Percentiles rank a stretch among this genome's conserved stretches.
phyloP scores from a whole-genome alignment of 2,113 vertebrate genomes.

The Uropsilus gracilis region DNA sequence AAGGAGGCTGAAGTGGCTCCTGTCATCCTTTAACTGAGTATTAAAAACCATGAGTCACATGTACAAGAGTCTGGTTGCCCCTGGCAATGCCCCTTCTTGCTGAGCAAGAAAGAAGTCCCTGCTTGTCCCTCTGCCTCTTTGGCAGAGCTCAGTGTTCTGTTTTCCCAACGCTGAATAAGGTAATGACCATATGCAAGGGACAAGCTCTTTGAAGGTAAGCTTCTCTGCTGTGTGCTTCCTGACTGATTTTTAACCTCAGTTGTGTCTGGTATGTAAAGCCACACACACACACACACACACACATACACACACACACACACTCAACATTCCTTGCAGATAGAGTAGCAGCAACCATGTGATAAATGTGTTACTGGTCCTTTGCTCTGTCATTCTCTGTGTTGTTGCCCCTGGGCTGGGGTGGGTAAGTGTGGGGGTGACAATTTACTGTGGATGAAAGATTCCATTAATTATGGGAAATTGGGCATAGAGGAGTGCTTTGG shows the following conservation, averaged over 20 bases:
- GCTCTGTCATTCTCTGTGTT: not conserved
- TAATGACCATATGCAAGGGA: not conserved
- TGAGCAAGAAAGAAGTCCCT: not conserved
- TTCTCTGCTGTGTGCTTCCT: not conserved
- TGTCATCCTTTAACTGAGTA: not conserved
- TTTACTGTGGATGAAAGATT: slow-evolving; percentile 47
- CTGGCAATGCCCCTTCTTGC: not conserved
- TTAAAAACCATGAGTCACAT: slow-evolving; percentile 12
- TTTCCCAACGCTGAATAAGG: not conserved
- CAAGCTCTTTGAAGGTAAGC: not conserved
- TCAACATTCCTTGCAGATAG: not conserved
- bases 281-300: not conserved
- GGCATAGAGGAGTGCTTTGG: slow-evolving; percentile 5
- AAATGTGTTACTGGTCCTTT: not conserved
- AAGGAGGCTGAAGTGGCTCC: not conserved
- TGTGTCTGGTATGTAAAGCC: not conserved
- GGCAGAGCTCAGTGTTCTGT: not conserved
- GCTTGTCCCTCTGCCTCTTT: not conserved
- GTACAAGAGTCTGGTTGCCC: not conserved
- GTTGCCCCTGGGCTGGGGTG: not conserved
- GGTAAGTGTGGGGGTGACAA: not conserved
- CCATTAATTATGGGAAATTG: slow-evolving; percentile 56
- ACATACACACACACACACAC: not conserved
- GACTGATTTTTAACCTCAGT: not conserved
- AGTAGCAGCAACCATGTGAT: not conserved